Conservation (phyloP, 2,888 invertebrate genomes). For the Bhutanitis thaidina region DNA sequence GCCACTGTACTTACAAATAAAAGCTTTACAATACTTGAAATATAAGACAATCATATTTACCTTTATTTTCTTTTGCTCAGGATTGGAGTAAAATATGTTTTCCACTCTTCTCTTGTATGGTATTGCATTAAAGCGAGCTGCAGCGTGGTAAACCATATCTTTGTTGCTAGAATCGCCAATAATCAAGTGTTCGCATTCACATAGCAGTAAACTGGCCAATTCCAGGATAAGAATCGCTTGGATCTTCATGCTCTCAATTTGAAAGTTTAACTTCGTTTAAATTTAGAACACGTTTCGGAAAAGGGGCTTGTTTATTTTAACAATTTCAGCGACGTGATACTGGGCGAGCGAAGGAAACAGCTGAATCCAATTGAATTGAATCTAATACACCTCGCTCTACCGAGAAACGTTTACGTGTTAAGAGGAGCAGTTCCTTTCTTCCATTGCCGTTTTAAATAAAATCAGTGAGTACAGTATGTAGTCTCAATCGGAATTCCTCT, state of each 20-base stretch:
- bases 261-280: constrained; percentile 9
- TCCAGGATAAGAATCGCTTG: constrained; percentile 26
- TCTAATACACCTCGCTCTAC: background rate
- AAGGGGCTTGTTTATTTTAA: constrained; percentile 22
- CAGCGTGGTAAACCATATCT: constrained; percentile 36
- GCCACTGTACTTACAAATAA: no score
- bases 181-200: constrained; percentile 39
- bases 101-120: constrained; percentile 44
- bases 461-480: background rate
- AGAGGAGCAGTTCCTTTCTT: background rate
- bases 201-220: constrained; percentile 24
- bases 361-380: constrained; percentile 21
- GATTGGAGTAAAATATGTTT: constrained; percentile 42
- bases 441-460: background rate
- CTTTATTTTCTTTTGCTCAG: constrained; percentile 35
- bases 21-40: no score
- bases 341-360: constrained; percentile 8
- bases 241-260: constrained; percentile 31
- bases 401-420: background rate
- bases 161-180: constrained; percentile 38
- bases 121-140: constrained; percentile 34
- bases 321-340: constrained; percentile 23
- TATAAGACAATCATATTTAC: constrained; percentile 33
- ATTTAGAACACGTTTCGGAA: constrained; percentile 21
- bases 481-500: background rate